Base-by-base conservation (phyloP, 2,888 invertebrate species). In the Frankliniella intonsa region DNA sequence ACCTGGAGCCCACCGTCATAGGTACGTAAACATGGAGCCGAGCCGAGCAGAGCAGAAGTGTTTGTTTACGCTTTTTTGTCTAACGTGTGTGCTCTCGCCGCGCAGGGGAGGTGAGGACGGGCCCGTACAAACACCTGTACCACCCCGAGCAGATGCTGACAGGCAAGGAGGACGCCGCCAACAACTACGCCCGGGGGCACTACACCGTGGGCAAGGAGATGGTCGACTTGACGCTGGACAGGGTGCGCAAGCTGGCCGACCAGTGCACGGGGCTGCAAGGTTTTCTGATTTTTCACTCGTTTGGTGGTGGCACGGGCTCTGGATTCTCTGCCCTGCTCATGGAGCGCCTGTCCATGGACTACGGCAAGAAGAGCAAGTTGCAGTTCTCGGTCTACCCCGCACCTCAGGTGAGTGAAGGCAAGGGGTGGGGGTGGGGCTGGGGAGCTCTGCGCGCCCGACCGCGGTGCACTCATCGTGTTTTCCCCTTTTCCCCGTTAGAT, bases 1-100 rank as follows among this genome's bases (percentile, higher is more conserved):
- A 98, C 89, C 90, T 98, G 88, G 97, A 98, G 89, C 98, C 98
- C 84, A 97, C 97, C 85, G 97, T 98, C 14, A 62, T 62, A 62
- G 62, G 55, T 55, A 55, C 17, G 55, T 55, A 2, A 2, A 17
- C 55, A 12, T 55, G 12, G 55, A 2, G 17, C 1, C 3, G 55
- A 55, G 14, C 55, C 14, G 1, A 14, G 3, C 2, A 12, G 51
- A 51, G 55, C 55, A 55, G 51, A 51, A 51, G 51, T 12, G 55
- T 55, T 55, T 17, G 55, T 55, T 12, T 12, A 55, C 12, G 17
- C 17, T 14, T 55, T 55, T 55, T 55, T 76, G 25, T 7, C 8
- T 25, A 25, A 8, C 0, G 8, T 76, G 7, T 7, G 9, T 12
- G 25, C 25, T 7, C 5, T 76, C n/a, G 7, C 22, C 22, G 84